Conservation (phyloP, 2,113 vertebrate genomes). For the Meles meles region DNA sequence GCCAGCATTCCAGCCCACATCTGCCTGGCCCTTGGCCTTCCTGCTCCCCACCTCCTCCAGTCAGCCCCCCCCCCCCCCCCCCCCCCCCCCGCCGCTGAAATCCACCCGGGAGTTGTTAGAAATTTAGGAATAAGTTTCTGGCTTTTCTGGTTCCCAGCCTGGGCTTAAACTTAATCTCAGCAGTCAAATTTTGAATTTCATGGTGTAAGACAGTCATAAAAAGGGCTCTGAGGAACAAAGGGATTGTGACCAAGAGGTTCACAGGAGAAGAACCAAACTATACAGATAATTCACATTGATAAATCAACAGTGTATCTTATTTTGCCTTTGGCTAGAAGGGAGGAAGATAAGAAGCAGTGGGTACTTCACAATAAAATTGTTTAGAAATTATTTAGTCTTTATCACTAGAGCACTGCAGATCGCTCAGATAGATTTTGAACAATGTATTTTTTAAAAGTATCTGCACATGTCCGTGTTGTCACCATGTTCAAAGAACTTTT, state of each 20-base stretch:
- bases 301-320: background rate
- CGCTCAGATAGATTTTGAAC: background rate
- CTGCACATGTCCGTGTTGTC: background rate
- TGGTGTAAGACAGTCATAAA: background rate
- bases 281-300: background rate
- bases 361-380: background rate
- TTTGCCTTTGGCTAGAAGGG: background rate
- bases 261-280: background rate
- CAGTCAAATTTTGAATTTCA: background rate
- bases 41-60: background rate
- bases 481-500: background rate
- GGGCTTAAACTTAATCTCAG: background rate
- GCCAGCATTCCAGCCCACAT: background rate
- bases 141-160: background rate
- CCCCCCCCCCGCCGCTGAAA: background rate
- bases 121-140: background rate
- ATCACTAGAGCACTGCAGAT: background rate
- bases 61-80: fast-evolving
- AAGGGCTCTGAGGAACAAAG: background rate
- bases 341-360: background rate
- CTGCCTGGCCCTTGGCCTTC: background rate
- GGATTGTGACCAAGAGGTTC: background rate
- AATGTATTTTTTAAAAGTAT: background rate
- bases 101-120: background rate
- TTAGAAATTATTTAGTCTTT: background rate